phyloP scores from a whole-genome alignment of 92 coral and sea anemone genomes.

The Epizoanthus stellaris region DNA sequence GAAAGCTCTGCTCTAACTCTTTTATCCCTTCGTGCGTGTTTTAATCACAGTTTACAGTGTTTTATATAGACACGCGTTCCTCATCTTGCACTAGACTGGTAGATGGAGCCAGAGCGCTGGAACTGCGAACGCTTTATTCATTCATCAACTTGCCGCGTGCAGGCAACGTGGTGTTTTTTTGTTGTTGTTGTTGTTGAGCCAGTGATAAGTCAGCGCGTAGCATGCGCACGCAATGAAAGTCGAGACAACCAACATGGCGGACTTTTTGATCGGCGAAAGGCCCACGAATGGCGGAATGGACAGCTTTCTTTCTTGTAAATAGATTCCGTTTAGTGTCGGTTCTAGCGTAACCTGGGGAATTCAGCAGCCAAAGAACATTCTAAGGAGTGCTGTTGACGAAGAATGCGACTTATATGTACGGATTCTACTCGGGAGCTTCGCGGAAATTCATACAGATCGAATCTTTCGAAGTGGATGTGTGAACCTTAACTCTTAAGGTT shows the following conservation, averaged over 20 bases:
- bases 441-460: slow-evolving; percentile 36
- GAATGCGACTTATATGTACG: slow-evolving; percentile 22
- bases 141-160: slow-evolving; percentile 3
- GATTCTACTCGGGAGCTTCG: slow-evolving; percentile 16
- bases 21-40: no score
- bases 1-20: no score
- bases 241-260: slow-evolving; percentile 88
- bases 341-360: slow-evolving; percentile 20
- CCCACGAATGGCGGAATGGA: slow-evolving; percentile 53
- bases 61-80: no score
- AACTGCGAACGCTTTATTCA: no score
- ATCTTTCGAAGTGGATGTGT: not conserved
- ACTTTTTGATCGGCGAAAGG: slow-evolving; percentile 49
- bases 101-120: no score
- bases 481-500: slow-evolving; percentile 49
- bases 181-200: not conserved
- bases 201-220: slow-evolving; percentile 2
- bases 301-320: slow-evolving; percentile 68
- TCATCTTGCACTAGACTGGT: no score
- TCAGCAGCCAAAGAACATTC: slow-evolving; percentile 1
- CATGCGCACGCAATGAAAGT: slow-evolving; percentile 42
- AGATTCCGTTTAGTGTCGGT: slow-evolving; percentile 39
- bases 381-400: not conserved
- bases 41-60: no score
- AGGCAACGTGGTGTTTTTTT: slow-evolving; percentile 18